Conservation (phyloP, 2,797 vertebrate species). For the Acipenser oxyrinchus region DNA sequence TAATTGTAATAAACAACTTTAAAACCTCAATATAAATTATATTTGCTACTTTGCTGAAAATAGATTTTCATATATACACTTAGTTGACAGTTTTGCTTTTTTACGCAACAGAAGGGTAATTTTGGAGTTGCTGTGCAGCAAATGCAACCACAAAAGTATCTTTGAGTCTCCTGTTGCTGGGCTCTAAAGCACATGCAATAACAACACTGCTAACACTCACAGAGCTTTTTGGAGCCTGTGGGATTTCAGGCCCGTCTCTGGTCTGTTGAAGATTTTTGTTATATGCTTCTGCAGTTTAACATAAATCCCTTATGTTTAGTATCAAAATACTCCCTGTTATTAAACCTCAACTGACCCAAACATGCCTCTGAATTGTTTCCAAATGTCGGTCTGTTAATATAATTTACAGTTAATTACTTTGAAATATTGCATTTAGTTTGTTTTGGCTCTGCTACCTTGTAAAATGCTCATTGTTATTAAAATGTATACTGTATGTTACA, state of each 20-base stretch:
- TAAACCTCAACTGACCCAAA: slow-evolving; percentile 20
- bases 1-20: no score
- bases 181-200: slow-evolving; percentile 4
- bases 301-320: slow-evolving; percentile 28
- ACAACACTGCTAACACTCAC: not conserved
- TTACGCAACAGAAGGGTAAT: not conserved
- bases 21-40: no score
- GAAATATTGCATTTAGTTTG: slow-evolving; percentile 20
- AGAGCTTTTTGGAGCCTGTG: slow-evolving; percentile 3
- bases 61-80: not conserved
- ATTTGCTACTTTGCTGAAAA: not conserved
- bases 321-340: slow-evolving; percentile 27
- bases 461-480: not conserved
- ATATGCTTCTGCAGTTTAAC: slow-evolving; percentile 20
- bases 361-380: slow-evolving; percentile 24
- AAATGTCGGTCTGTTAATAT: slow-evolving; percentile 25
- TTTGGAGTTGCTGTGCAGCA: not conserved
- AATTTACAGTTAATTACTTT: slow-evolving; percentile 34
- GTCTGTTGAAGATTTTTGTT: slow-evolving; percentile 18
- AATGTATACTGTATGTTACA: not conserved
- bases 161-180: not conserved
- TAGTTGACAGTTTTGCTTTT: not conserved
- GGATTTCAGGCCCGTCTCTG: slow-evolving; percentile 20
- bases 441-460: slow-evolving; percentile 18
- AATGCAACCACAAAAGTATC: not conserved